Evolutionary conservation across 2,113 vertebrate genomes (phyloP), one percentile per base, ranked within the genome.

Genomic region (Pterocles gutturalis): DNA sequence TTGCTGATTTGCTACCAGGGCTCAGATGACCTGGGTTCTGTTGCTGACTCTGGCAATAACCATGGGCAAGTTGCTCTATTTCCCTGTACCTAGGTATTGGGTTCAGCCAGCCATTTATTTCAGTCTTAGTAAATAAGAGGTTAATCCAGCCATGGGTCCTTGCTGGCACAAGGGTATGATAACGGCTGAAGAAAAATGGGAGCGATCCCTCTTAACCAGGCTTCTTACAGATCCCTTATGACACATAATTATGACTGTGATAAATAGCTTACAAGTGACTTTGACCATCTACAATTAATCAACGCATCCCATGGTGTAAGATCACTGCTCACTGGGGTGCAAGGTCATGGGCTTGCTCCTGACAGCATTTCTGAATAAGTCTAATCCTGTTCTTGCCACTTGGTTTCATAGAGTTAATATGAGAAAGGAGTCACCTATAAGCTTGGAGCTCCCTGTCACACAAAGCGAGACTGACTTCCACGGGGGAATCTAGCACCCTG

Each of bases 201-300:
- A 73, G 17, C 1, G 38, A 89, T 72, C 82, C 38, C 24, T 80
- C 70, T 85, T 90, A 92, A 80, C 45, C 24, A 94, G 54, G 21
- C 9, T 28, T 86, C 64, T 70, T 65, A 65, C 18, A 66, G 54
- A 67, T 96, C 80, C 64, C 88, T 90, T 89, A 70, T 89, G 90
- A 90, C 29, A 70, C 49, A 41, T 96, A 96, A 96, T 81, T 24
- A 96, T 89, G 89, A 83, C 58, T 77, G 15, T 96, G 89, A 96
- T 87, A 80, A 96, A 96, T 86, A 66, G 41, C 71, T 90, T 95
- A 89, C 58, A 77, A 89, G 89, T 77, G 79, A 81, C 86, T 96
- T 93, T 4, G 7, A 29, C 67, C 19, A 83, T 83, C 85, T 80
- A 90, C 76, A 92, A 95, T 96, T 93, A 97, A 95, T 97, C 91